These are phyloP conservation scores for Epinephelus coioides DNA, from an alignment of 2,797 vertebrate species.

Conservation along the genomic window DNA sequence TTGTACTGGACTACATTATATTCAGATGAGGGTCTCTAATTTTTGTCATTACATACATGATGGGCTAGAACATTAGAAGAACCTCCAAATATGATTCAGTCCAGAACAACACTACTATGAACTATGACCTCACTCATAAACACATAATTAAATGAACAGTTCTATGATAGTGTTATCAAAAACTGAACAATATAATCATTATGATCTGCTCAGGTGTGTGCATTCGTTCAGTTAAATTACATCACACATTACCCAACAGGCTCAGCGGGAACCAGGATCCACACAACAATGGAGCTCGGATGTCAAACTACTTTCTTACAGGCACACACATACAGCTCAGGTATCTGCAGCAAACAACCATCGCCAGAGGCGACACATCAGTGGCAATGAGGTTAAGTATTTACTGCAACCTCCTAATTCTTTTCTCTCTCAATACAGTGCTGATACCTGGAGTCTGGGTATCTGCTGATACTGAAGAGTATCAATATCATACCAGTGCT, in stretches of 20 bases:
- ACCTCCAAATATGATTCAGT: neutral
- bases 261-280: conserved; percentile 34
- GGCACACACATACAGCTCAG: conserved; percentile 16
- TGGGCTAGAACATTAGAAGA: no score
- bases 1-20: no score
- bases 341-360: conserved; percentile 29
- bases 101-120: neutral
- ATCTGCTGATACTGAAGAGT: neutral
- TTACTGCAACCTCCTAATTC: neutral
- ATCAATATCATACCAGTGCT: neutral
- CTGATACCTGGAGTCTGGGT: neutral
- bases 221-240: conserved; percentile 34
- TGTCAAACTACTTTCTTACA: conserved; percentile 47
- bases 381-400: neutral
- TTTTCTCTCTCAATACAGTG: neutral
- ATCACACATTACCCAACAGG: conserved; percentile 41
- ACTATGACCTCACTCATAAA: neutral
- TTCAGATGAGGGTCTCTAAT: no score
- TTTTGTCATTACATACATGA: no score
- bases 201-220: neutral
- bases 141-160: no score
- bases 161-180: no score
- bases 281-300: conserved; percentile 50
- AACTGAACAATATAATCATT: no score
- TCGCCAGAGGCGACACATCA: conserved; percentile 1